Percentiles rank a stretch among this genome's conserved stretches.
These are phyloP conservation scores for Notospermus geniculatus DNA, from an alignment of 1,140 invertebrate species.

Conservation along the genomic window DNA sequence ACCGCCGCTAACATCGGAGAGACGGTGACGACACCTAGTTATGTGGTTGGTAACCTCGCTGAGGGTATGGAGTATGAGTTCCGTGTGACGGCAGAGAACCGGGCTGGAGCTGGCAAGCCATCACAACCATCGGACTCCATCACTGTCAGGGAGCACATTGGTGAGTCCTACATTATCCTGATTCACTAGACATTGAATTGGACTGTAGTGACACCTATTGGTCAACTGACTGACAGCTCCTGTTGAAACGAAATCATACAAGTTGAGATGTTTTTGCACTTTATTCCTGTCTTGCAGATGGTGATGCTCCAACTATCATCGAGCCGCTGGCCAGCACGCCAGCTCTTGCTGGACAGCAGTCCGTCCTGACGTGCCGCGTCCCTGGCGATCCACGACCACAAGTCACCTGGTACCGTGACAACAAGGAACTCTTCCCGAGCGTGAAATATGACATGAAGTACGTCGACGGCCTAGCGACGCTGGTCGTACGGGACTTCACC, in stretches of 20 bases:
- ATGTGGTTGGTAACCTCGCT: conserved; percentile 18
- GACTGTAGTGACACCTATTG: no score
- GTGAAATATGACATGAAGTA: conserved; percentile 53
- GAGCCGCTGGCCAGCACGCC: conserved; percentile 42
- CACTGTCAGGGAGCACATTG: conserved; percentile 91
- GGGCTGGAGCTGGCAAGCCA: conserved; percentile 83
- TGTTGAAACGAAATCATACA: no score
- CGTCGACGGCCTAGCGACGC: conserved; percentile 33
- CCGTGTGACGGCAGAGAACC: conserved; percentile 83
- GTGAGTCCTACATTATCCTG: conserved; percentile 50
- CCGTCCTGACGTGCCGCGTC: conserved; percentile 47
- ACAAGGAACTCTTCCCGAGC: conserved; percentile 45
- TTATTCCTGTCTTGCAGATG: no score
- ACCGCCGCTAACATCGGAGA: conserved; percentile 30
- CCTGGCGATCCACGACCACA: conserved; percentile 50
- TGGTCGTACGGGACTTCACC: conserved; percentile 37
- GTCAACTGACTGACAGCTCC: no score
- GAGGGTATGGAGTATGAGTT: conserved; percentile 76
- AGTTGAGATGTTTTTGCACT: no score
- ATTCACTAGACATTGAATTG: no score
- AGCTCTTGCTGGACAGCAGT: conserved; percentile 43
- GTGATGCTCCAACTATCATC: conserved; percentile 44
- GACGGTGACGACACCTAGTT: not conserved
- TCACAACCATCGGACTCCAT: conserved; percentile 84
- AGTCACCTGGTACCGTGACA: conserved; percentile 51